Conservation (phyloP, 2,797 vertebrate genomes). For the Chiloscyllium punctatum region DNA sequence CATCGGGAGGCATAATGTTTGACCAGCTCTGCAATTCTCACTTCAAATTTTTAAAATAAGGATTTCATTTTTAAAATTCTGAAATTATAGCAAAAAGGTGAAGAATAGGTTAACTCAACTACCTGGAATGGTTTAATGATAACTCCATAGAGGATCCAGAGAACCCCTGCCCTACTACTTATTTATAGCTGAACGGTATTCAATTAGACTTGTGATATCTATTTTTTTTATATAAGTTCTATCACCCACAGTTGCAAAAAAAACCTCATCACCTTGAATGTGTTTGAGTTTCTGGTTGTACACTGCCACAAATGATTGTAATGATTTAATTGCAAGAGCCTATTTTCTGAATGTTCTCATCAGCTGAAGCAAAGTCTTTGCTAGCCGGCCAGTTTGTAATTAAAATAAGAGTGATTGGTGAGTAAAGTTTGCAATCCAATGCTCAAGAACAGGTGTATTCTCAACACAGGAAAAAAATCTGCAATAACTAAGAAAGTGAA, state of each 20-base stretch:
- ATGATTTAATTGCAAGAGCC: not conserved
- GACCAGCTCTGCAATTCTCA: not conserved
- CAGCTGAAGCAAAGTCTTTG: not conserved
- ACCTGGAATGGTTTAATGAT: not conserved
- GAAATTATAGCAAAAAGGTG: not conserved
- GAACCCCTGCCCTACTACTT: not conserved
- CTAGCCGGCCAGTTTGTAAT: not conserved
- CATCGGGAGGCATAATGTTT: not conserved
- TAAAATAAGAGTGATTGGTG: too few species aligned
- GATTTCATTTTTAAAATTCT: not conserved
- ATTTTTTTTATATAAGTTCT: not conserved
- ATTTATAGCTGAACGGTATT: constrained; percentile 5
- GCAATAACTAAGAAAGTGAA: not conserved
- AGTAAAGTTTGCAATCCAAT: not conserved
- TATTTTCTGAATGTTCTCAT: not conserved
- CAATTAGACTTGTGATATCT: not conserved
- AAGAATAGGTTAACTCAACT: not conserved
- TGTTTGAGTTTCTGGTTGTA: not conserved
- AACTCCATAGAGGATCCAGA: not conserved
- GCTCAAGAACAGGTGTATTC: not conserved
- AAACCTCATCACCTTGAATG: not conserved
- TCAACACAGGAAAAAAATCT: not conserved
- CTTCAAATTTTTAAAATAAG: not conserved
- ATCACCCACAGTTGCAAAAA: not conserved
- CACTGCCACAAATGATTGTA: not conserved